Percentiles rank a stretch among this genome's conserved stretches.
Evolutionary conservation across 2,888 invertebrate genomes (phyloP).

Genomic region (Caenorhabditis virilis): DNA sequence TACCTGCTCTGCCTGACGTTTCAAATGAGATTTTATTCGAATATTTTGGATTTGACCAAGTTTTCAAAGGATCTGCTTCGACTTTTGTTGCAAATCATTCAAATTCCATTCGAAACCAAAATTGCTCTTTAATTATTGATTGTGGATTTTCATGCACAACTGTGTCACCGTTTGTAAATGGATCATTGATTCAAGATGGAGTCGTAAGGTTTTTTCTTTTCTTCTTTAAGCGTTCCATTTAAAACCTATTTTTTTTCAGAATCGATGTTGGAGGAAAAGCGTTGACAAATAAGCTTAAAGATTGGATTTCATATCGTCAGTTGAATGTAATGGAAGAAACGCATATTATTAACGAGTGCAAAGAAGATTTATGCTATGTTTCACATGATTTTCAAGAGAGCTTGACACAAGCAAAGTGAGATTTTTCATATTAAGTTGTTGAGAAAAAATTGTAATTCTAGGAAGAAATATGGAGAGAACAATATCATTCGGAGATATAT

Average conservation of each 20-base stretch:
- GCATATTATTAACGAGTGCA: slow-evolving; percentile 78
- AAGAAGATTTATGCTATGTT: slow-evolving; percentile 95
- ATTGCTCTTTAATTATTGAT: slow-evolving; percentile 85
- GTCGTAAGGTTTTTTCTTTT: slow-evolving; percentile 46
- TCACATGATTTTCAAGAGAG: slow-evolving; percentile 83
- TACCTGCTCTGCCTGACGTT: slow-evolving; percentile 87
- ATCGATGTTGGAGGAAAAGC: slow-evolving; percentile 96
- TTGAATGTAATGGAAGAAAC: slow-evolving; percentile 79
- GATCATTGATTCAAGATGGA: slow-evolving; percentile 67
- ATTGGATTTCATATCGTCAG: slow-evolving; percentile 88
- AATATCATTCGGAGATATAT: slow-evolving; percentile 79
- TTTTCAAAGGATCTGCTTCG: slow-evolving; percentile 74
- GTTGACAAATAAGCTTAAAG: slow-evolving; percentile 94
- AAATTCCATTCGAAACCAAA: slow-evolving; percentile 67
- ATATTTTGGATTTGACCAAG: slow-evolving; percentile 87
- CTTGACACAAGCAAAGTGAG: slow-evolving; percentile 73
- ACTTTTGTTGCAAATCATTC: slow-evolving; percentile 79
- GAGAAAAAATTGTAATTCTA: no score
- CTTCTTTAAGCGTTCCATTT: not conserved
- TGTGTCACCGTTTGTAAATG: slow-evolving; percentile 86
- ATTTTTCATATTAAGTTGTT: no score
- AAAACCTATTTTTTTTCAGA: slow-evolving; percentile 71
- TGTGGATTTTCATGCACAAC: slow-evolving; percentile 94
- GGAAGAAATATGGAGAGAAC: slow-evolving; percentile 20
- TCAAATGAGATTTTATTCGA: slow-evolving; percentile 96